Evolutionary conservation across 1,140 invertebrate species (phyloP).

Genomic region (Helicoverpa armigera): DNA sequence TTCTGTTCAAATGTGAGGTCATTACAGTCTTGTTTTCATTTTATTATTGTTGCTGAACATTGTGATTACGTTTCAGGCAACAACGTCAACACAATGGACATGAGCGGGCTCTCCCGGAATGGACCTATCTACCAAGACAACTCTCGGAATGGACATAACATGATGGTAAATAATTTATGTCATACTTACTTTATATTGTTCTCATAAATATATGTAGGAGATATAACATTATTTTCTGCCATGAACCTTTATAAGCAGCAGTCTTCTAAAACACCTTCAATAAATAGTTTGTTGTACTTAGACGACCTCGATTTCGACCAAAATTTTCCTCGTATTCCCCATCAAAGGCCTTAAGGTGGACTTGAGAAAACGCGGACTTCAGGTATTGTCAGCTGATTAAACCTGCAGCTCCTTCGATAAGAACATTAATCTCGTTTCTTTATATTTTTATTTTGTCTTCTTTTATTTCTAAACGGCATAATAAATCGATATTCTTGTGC

Average conservation of each 20-base stretch:
- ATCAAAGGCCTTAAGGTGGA: too few relatives aligned
- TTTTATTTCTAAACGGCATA: neutral
- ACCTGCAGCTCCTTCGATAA: too few relatives aligned
- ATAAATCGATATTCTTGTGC: neutral
- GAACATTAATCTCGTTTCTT: too few relatives aligned
- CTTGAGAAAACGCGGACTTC: too few relatives aligned
- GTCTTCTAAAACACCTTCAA: too few relatives aligned
- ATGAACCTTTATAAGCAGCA: too few relatives aligned
- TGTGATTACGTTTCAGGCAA: conserved; percentile 67
- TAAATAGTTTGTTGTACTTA: neutral
- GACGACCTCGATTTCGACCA: neutral
- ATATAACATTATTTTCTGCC: too few relatives aligned
- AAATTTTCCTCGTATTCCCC: neutral
- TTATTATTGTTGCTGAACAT: neutral
- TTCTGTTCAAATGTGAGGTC: neutral
- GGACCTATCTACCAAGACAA: conserved; percentile 84
- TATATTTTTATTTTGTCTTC: neutral
- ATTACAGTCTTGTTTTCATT: neutral
- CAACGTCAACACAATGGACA: conserved; percentile 79
- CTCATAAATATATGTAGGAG: too few relatives aligned
- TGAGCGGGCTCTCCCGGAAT: conserved; percentile 80
- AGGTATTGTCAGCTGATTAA: too few relatives aligned
- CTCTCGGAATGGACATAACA: conserved; percentile 82
- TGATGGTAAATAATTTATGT: conserved; percentile 72
- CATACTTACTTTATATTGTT: neutral